Percentiles rank a stretch among this genome's conserved stretches.
phyloP scores from a whole-genome alignment of 2,888 invertebrate genomes.

The Harpagoxenus sublaevis region DNA sequence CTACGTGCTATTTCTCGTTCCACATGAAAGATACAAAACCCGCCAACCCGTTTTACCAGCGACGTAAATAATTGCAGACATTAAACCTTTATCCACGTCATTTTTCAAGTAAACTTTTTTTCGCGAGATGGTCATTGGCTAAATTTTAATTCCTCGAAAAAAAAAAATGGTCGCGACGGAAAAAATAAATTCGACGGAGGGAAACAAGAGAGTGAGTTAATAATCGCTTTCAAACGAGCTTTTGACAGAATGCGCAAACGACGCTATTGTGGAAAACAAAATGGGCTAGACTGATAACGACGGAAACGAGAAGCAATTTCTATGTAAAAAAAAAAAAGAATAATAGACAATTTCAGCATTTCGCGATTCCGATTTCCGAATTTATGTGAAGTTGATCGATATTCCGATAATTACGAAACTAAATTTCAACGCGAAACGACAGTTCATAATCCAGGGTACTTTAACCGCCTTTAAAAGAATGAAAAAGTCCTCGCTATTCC shows the following conservation, averaged over 20 bases:
- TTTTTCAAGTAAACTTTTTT: slow-evolving; percentile 47
- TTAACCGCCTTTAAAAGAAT: background rate
- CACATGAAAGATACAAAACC: slow-evolving; percentile 26
- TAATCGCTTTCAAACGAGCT: slow-evolving; percentile 55
- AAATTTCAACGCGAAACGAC: slow-evolving; percentile 2
- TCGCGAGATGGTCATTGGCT: slow-evolving; percentile 5
- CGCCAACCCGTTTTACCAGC: slow-evolving; percentile 42
- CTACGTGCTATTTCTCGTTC: slow-evolving; percentile 1
- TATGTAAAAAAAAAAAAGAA: slow-evolving; percentile 36
- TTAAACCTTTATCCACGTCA: slow-evolving; percentile 51
- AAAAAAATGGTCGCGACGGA: slow-evolving; percentile 33
- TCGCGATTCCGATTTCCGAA: slow-evolving; percentile 36
- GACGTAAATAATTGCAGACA: slow-evolving; percentile 52
- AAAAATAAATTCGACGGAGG: slow-evolving; percentile 30
- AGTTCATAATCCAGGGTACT: background rate
- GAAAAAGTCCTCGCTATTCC: background rate
- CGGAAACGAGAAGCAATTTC: slow-evolving; percentile 44
- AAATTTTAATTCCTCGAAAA: slow-evolving; percentile 46
- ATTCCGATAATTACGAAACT: slow-evolving; percentile 11
- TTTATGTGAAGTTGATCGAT: slow-evolving; percentile 14
- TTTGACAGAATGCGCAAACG: slow-evolving; percentile 42
- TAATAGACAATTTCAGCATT: slow-evolving; percentile 32
- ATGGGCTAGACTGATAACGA: slow-evolving; percentile 29
- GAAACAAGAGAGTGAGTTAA: slow-evolving; percentile 43
- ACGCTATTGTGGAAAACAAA: slow-evolving; percentile 46